A percentile compares a stretch with the other conserved stretches of the same genome.
These are phyloP conservation scores for Heliothis peltigera DNA, from an alignment of 2,888 invertebrate species.

Conservation along the genomic window DNA sequence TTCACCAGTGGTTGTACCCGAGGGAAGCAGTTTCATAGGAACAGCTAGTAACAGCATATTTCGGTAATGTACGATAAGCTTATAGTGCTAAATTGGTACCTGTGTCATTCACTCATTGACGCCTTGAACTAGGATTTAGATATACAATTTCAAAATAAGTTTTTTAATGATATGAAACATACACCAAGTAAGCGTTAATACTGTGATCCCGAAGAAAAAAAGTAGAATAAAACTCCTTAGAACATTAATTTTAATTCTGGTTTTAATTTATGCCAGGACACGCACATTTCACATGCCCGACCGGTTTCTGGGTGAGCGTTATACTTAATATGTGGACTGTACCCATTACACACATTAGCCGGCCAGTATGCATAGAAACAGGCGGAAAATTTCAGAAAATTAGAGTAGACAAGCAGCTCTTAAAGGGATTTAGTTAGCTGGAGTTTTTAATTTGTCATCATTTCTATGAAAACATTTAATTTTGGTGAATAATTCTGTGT, in stretches of 20 bases:
- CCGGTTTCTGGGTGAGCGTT: conserved; percentile 2
- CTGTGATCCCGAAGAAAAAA: neutral
- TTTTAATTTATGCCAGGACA: conserved; percentile 45
- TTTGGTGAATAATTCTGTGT: neutral
- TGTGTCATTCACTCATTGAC: too few relatives aligned
- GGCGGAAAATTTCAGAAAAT: conserved; percentile 32
- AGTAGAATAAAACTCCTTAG: neutral
- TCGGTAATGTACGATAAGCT: too few relatives aligned
- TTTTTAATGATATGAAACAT: too few relatives aligned
- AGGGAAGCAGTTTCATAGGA: too few relatives aligned
- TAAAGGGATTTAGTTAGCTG: neutral
- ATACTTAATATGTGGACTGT: conserved; percentile 51
- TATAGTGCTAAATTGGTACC: too few relatives aligned
- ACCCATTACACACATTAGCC: conserved; percentile 32
- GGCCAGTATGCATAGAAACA: conserved; percentile 24
- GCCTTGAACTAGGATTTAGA: too few relatives aligned
- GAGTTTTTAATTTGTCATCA: too few relatives aligned
- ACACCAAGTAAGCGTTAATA: neutral
- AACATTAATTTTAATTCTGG: conserved; percentile 41
- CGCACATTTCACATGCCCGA: conserved; percentile 32
- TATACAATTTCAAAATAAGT: too few relatives aligned
- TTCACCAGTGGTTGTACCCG: too few relatives aligned
- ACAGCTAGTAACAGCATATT: too few relatives aligned
- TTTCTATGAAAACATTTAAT: too few relatives aligned
- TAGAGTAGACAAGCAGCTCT: conserved; percentile 16